Evolutionary conservation across 2,888 invertebrate genomes (phyloP).

Genomic region (Atherix ibis): DNA sequence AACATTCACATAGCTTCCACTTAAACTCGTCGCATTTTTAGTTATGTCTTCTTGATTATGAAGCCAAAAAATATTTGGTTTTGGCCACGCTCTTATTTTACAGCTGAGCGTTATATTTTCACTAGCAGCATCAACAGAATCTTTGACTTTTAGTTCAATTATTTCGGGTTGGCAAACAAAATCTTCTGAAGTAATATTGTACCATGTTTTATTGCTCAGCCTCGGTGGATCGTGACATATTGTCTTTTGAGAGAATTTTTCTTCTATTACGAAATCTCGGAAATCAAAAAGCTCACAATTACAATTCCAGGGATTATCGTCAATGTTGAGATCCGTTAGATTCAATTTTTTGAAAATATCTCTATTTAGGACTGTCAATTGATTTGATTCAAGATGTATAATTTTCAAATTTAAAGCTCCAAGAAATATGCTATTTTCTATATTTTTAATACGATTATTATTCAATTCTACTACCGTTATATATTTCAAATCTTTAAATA

Average conservation of each 20-base stretch:
- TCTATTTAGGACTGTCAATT: conserved; percentile 47
- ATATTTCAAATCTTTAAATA: conserved; percentile 59
- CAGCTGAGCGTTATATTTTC: conserved; percentile 58
- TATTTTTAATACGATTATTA: conserved; percentile 52
- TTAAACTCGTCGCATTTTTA: conserved; percentile 35
- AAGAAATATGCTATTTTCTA: conserved; percentile 55
- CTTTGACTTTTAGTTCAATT: conserved; percentile 37
- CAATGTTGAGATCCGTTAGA: conserved; percentile 57
- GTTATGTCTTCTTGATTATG: conserved; percentile 36
- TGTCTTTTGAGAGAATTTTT: conserved; percentile 57
- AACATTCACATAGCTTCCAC: too few relatives aligned
- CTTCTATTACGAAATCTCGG: conserved; percentile 58
- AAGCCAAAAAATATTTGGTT: conserved; percentile 57
- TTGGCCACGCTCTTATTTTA: conserved; percentile 52
- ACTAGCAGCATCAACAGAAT: conserved; percentile 44
- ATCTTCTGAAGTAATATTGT: conserved; percentile 48
- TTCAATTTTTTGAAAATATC: conserved; percentile 48
- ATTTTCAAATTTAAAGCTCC: conserved; percentile 50
- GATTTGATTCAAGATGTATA: conserved; percentile 58
- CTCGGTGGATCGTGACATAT: conserved; percentile 55
- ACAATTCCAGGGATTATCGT: conserved; percentile 77
- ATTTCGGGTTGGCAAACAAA: conserved; percentile 75
- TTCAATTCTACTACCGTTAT: conserved; percentile 63
- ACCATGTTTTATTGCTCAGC: conserved; percentile 56
- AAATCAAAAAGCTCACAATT: conserved; percentile 70